These are phyloP conservation scores for Digitonthophagus gazella DNA, from an alignment of 2,888 invertebrate genomes.

Conservation along the genomic window DNA sequence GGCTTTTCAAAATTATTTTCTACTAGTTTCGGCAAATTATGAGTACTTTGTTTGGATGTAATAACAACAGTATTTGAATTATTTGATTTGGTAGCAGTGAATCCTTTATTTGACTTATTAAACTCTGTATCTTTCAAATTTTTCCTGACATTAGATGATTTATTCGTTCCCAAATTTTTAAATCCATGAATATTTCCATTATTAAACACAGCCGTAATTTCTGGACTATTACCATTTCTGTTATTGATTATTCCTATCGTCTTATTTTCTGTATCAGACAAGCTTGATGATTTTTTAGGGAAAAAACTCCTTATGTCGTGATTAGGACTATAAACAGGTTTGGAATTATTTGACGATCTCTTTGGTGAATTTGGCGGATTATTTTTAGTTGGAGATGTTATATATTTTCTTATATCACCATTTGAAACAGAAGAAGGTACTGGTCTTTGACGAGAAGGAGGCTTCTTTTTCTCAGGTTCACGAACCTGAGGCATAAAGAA, in stretches of 20 bases:
- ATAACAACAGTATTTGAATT: conserved; percentile 32
- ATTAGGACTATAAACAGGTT: too few species aligned
- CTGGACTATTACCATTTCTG: background rate
- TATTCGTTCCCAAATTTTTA: conserved; percentile 19
- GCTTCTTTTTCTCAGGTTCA: conserved; percentile 34
- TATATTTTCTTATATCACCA: background rate
- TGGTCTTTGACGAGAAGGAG: background rate
- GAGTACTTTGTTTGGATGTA: conserved; percentile 29
- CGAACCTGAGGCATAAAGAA: too few species aligned
- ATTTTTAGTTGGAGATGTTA: conserved; percentile 2
- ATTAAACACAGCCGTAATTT: background rate
- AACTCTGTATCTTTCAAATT: background rate
- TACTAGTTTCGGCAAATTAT: conserved; percentile 10
- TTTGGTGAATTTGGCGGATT: background rate
- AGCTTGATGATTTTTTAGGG: conserved; percentile 28
- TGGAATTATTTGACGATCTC: conserved; percentile 22
- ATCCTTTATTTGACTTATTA: background rate
- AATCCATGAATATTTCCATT: conserved; percentile 23
- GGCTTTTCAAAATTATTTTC: background rate
- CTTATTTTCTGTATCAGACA: background rate
- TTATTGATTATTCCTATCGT: background rate
- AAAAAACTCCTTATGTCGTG: conserved; percentile 39
- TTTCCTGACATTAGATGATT: background rate
- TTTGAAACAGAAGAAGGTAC: background rate
- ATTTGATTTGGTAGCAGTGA: conserved; percentile 23